phyloP scores from a whole-genome alignment of 2,888 invertebrate species.

The Pseudococcus jackbeardsleyi region DNA sequence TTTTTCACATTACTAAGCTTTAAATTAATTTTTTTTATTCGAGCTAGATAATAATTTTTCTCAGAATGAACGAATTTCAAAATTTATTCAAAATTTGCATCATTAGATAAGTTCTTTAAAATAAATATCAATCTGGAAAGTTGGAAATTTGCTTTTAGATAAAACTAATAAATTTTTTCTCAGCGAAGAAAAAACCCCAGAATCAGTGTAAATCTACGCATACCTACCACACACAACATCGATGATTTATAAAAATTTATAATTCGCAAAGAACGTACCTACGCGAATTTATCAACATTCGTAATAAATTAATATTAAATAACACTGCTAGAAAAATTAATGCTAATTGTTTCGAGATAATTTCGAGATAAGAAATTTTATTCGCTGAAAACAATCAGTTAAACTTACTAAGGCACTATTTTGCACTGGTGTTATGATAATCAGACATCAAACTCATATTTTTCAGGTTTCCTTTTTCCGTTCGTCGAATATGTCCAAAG shows the following conservation, averaged over 20 bases:
- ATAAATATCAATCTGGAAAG: no score
- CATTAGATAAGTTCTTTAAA: no score
- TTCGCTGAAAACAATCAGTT: constrained; percentile 15
- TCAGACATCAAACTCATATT: neutral
- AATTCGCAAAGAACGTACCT: neutral
- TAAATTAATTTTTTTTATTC: no score
- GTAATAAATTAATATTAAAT: neutral
- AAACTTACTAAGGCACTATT: neutral
- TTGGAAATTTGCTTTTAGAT: no score
- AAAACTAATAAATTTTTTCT: no score
- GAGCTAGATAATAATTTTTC: no score
- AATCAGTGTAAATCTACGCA: neutral
- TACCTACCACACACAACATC: neutral
- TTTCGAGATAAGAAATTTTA: neutral
- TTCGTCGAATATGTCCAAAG: neutral
- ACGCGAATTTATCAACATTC: neutral
- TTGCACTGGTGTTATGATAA: neutral
- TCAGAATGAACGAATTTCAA: no score
- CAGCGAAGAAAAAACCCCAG: no score
- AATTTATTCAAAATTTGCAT: no score
- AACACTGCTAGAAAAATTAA: neutral
- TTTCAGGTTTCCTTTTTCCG: neutral
- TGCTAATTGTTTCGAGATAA: neutral
- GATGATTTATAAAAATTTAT: constrained; percentile 11
- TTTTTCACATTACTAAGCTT: no score